phyloP scores from a whole-genome alignment of 2,797 vertebrate species.

The Rhynchonycteris naso region DNA sequence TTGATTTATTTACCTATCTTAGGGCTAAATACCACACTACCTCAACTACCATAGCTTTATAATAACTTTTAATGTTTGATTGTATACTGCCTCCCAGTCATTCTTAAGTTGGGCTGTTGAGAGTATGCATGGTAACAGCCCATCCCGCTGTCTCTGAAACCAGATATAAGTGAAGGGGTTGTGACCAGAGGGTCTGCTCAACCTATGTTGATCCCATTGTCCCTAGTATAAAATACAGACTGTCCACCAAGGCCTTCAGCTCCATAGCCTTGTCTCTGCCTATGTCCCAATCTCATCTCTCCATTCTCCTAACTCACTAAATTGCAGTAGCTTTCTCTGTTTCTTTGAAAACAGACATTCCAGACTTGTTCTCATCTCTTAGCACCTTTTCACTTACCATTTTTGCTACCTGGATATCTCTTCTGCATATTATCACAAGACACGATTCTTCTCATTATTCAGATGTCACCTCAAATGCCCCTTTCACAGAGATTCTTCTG shows the following conservation, averaged over 20 bases:
- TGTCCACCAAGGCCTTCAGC: neutral
- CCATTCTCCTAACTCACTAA: neutral
- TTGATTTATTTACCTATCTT: neutral
- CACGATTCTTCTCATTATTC: neutral
- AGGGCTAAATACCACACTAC: neutral
- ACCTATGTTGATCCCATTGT: neutral
- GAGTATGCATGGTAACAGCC: neutral
- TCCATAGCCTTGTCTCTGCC: neutral
- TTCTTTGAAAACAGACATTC: neutral
- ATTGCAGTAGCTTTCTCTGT: neutral
- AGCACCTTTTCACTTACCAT: neutral
- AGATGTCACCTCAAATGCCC: neutral
- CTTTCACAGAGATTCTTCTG: neutral
- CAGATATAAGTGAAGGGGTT: neutral
- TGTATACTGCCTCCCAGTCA: neutral
- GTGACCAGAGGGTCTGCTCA: neutral
- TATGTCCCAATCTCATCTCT: neutral
- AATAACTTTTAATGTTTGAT: neutral
- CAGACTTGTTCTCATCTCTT: neutral
- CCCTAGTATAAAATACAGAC: neutral
- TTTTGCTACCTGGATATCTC: neutral
- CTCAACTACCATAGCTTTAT: neutral
- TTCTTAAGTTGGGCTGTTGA: neutral
- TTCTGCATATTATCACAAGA: neutral
- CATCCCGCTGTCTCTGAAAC: neutral